phyloP scores from a whole-genome alignment of 2,797 vertebrate genomes.

The Coracias cyanogaster region DNA sequence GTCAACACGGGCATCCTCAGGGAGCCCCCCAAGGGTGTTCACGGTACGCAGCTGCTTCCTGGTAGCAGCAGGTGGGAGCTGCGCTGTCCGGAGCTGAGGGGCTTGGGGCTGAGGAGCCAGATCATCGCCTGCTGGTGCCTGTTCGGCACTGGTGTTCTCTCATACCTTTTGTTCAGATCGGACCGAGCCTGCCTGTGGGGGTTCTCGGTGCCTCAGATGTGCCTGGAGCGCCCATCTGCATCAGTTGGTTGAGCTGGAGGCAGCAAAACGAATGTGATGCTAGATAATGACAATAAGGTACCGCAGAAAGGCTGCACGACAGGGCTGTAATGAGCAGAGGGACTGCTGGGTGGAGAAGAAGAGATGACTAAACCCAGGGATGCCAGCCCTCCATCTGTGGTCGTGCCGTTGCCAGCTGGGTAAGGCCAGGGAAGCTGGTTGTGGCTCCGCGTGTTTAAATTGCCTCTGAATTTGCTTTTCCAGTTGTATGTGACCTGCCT shows the following conservation, averaged over 20 bases:
- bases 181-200: not conserved
- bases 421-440: not conserved
- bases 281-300: not conserved
- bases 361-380: slow-evolving; percentile 1
- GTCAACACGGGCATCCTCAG: rapidly evolving
- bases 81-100: not conserved
- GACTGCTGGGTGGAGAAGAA: not conserved
- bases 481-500: not conserved
- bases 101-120: not conserved
- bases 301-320: not conserved
- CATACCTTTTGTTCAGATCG: not conserved
- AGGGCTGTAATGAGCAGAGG: not conserved
- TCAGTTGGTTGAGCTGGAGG: not conserved
- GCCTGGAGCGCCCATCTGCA: not conserved
- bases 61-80: not conserved
- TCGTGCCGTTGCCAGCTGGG: not conserved
- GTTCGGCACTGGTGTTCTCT: not conserved
- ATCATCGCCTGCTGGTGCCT: not conserved
- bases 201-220: not conserved
- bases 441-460: not conserved
- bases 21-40: not conserved
- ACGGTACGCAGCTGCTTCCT: not conserved
- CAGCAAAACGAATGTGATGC: not conserved
- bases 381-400: slow-evolving; percentile 21
- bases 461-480: not conserved